phyloP scores from a whole-genome alignment of 2,797 vertebrate species.

The Eupleurogrammus muticus region DNA sequence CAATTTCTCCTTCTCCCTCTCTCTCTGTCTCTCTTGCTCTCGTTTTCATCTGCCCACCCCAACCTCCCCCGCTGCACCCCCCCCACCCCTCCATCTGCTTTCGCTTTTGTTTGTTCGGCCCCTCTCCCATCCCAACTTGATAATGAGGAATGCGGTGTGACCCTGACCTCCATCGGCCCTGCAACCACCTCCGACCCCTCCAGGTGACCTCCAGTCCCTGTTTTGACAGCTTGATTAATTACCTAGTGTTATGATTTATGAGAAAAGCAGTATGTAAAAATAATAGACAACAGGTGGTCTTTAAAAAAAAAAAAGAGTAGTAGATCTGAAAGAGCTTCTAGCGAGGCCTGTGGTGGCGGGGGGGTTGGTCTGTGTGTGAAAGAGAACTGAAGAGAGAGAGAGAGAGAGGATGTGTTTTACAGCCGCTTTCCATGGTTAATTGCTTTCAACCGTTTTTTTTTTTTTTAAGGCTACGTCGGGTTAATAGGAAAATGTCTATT shows the following conservation, averaged over 20 bases:
- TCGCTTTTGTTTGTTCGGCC: slow-evolving; percentile 95
- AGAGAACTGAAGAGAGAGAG: slow-evolving; percentile 34
- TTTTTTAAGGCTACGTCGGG: slow-evolving; percentile 74
- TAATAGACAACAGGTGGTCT: slow-evolving; percentile 99
- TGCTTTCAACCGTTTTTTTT: slow-evolving; percentile 75
- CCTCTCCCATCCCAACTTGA: slow-evolving; percentile 99
- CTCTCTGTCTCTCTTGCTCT: slow-evolving; percentile 86
- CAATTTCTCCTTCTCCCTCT: slow-evolving; percentile 79
- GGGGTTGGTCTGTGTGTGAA: slow-evolving; percentile 43
- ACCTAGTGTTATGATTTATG: slow-evolving; percentile 99
- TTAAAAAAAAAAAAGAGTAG: slow-evolving; percentile 77
- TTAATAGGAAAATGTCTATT: slow-evolving; percentile 81
- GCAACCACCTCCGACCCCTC: slow-evolving; percentile 95
- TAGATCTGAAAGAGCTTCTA: slow-evolving; percentile 73
- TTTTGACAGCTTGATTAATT: slow-evolving; percentile 99
- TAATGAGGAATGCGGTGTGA: slow-evolving; percentile 99
- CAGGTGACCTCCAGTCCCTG: slow-evolving; percentile 93
- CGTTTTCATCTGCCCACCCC: slow-evolving; percentile 69
- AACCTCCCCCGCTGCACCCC: slow-evolving; percentile 75
- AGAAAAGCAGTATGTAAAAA: slow-evolving; percentile 99
- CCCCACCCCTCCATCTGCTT: slow-evolving; percentile 87
- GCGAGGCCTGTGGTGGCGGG: slow-evolving; percentile 68
- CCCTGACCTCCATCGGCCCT: slow-evolving; percentile 99
- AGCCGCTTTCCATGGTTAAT: slow-evolving; percentile 75
- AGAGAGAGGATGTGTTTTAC: slow-evolving; percentile 72